phyloP scores from a whole-genome alignment of 2,797 vertebrate species.

The Micrastur ruficollis region DNA sequence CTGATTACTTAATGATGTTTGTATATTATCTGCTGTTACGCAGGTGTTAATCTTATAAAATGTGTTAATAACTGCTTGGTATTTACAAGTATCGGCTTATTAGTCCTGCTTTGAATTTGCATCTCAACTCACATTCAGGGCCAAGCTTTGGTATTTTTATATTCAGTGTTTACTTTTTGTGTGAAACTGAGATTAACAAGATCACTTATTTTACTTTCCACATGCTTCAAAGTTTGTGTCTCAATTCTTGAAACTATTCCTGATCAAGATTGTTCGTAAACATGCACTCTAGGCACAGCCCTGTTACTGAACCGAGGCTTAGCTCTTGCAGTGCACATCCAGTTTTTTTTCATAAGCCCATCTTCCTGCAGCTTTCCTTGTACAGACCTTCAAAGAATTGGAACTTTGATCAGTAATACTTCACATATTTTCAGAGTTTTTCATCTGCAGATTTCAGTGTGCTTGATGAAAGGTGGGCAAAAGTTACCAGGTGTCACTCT shows the following conservation, averaged over 20 bases:
- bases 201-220: background rate
- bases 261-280: background rate
- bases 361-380: background rate
- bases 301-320: background rate
- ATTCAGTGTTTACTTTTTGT: background rate
- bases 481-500: background rate
- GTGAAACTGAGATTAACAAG: background rate
- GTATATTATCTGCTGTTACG: background rate
- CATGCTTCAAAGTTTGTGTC: background rate
- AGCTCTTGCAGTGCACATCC: background rate
- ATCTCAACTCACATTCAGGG: background rate
- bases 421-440: background rate
- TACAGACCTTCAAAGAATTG: background rate
- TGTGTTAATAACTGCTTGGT: slow-evolving; percentile 35
- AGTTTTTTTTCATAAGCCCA: background rate
- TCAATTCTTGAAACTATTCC: background rate
- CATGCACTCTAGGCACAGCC: background rate
- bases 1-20: slow-evolving; percentile 30
- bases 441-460: background rate
- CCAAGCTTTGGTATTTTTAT: background rate
- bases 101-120: slow-evolving; percentile 9
- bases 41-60: slow-evolving; percentile 44
- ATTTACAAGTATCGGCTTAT: slow-evolving; percentile 38
- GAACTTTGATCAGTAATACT: background rate
- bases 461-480: background rate